phyloP scores from a whole-genome alignment of 53 echinoderm and acorn worm species.

The Paelopatides confundens region DNA sequence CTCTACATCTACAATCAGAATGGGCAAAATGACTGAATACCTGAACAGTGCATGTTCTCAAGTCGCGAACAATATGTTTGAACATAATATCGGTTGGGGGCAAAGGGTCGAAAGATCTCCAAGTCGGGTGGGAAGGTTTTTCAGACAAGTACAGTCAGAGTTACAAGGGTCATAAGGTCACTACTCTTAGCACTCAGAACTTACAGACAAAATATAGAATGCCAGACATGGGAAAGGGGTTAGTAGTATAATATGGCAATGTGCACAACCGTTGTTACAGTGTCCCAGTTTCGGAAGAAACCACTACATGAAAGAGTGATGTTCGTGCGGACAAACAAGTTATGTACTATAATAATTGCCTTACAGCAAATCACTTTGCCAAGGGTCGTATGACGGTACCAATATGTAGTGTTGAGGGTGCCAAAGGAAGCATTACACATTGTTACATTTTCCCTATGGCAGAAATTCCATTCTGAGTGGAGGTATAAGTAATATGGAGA shows the following conservation, averaged over 20 bases:
- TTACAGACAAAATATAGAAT: background rate
- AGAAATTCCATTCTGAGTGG: too few relatives aligned
- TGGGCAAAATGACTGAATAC: constrained; percentile 72
- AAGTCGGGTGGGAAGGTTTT: background rate
- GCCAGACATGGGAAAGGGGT: too few relatives aligned
- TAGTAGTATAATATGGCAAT: background rate
- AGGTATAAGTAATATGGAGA: too few relatives aligned
- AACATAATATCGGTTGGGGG: constrained; percentile 30
- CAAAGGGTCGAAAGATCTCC: background rate
- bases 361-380: constrained; percentile 55
- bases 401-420: background rate
- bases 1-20: too few relatives aligned
- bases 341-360: too few relatives aligned
- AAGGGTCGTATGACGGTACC: constrained; percentile 5
- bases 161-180: background rate
- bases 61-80: constrained; percentile 65
- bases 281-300: background rate
- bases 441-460: constrained; percentile 36
- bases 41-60: constrained; percentile 58
- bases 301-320: background rate
- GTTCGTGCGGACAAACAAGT: background rate
- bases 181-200: constrained; percentile 5
- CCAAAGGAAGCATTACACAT: background rate
- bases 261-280: too few relatives aligned
- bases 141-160: background rate